Evolutionary conservation across 1,140 invertebrate genomes (phyloP), one percentile per base, ranked within the genome.

Genomic region (Mylabris phalerata): DNA sequence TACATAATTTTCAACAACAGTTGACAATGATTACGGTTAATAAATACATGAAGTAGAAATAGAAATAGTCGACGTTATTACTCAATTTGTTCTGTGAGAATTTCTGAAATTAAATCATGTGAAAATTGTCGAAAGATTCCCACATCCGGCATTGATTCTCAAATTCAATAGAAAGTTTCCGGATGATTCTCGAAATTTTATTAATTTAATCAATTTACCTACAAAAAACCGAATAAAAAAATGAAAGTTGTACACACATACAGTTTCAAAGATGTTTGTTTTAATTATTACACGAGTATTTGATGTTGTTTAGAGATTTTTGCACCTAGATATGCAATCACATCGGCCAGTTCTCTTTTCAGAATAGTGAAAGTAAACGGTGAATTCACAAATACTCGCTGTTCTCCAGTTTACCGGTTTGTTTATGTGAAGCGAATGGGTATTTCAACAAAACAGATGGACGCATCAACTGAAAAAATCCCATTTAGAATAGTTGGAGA

Each of bases 141-240:
- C 26, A 46, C 51, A 54, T 45, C 51, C 51, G 51, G 51, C 44
- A 46, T 45, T 10, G 27, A 43, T 41, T 44, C 10, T 24, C 4
- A 25, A 32, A 32, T 5, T 39, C 24, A 52, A 52, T 54, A 54
- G 51, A 54, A 54, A 54, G 51, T 54, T 54, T 54, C 46, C 51
- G 42, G 51, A 32, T 27, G 7, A 32, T 32, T 32, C 32, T 19
- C 19, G 19, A 19, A 19, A 19, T 19, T 19, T 19, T 2, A 19
- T 19, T 19, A 19, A 19, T 19, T 19, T 19, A 19, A 19, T 19
- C 19, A 19, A 19, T 19, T 19, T 19, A 2, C 19, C 19, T 19
- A 19, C 19, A 19, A 19, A 19, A 19, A 19, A 19, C 19, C 19
- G 19, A 19, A 19, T 19, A 19, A 25, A 13, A 51, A 42, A 9